These are phyloP conservation scores for Torymus tubicola DNA, from an alignment of 2,888 invertebrate species.

Conservation along the genomic window DNA sequence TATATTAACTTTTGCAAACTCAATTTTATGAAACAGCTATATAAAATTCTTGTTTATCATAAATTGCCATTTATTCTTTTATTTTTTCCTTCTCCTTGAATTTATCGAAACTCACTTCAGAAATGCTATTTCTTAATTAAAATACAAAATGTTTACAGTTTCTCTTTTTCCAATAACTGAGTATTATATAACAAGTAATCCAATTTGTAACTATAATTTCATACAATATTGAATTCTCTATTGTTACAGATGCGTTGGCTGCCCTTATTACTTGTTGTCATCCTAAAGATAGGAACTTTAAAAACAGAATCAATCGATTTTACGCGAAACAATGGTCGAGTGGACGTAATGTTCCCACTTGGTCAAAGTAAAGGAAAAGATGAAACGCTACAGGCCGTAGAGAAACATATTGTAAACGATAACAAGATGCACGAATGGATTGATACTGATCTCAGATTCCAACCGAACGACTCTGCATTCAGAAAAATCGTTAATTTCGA, in stretches of 20 bases:
- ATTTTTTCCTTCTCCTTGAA: too few species aligned
- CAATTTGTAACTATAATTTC: too few species aligned
- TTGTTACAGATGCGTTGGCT: conserved; percentile 57
- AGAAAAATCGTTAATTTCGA: conserved; percentile 19
- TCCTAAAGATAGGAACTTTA: conserved; percentile 57
- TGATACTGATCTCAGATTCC: conserved; percentile 5
- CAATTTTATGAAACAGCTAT: too few species aligned
- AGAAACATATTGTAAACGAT: neutral
- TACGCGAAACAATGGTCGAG: conserved; percentile 32
- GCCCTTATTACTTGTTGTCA: conserved; percentile 55
- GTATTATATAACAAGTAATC: too few species aligned
- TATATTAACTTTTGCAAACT: too few species aligned
- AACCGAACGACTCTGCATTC: neutral
- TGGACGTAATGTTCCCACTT: conserved; percentile 34
- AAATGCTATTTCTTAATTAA: too few species aligned
- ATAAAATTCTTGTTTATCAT: too few species aligned
- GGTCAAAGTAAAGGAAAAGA: conserved; percentile 4
- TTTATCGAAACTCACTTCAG: too few species aligned
- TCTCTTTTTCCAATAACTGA: too few species aligned
- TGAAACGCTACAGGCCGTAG: neutral
- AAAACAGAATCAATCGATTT: conserved; percentile 59
- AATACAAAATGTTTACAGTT: too few species aligned
- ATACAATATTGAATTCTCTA: too few species aligned
- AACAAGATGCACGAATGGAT: conserved; percentile 12
- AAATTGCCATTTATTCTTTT: too few species aligned